A percentile compares a stretch with the other conserved stretches of the same genome.
phyloP scores from a whole-genome alignment of 2,888 invertebrate species.

The Melitaea athalia region DNA sequence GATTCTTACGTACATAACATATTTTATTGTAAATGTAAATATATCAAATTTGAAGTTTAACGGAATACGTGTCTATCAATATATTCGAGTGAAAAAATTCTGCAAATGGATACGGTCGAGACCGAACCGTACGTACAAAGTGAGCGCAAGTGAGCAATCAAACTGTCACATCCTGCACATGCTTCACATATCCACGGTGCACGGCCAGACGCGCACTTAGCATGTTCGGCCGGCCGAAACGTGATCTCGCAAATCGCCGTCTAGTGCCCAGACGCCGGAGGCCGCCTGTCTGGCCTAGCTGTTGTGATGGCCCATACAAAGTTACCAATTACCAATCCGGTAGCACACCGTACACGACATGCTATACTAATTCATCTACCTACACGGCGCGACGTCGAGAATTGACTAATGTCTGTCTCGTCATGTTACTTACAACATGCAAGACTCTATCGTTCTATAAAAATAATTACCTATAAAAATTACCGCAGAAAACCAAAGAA shows the following conservation, averaged over 20 bases:
- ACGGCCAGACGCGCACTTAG: conserved; percentile 74
- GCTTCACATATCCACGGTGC: conserved; percentile 38
- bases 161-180: conserved; percentile 44
- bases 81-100: conserved; percentile 8
- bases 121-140: conserved; percentile 11
- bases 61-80: not conserved
- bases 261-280: conserved; percentile 70
- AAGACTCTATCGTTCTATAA: conserved; percentile 2
- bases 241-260: conserved; percentile 72
- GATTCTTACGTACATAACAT: not conserved
- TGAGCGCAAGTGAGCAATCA: conserved; percentile 31
- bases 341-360: conserved; percentile 26
- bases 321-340: conserved; percentile 65
- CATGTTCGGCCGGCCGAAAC: conserved; percentile 76
- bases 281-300: conserved; percentile 65
- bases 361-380: conserved; percentile 27
- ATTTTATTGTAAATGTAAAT: not conserved
- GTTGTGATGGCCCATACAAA: conserved; percentile 61
- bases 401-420: conserved; percentile 8
- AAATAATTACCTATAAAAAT: not conserved
- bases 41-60: not conserved
- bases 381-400: conserved; percentile 10
- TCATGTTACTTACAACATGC: not conserved
- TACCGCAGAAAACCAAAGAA: not conserved
- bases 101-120: conserved; percentile 19